phyloP scores from a whole-genome alignment of 1,140 invertebrate genomes.

The Drosophila tsacasi region DNA sequence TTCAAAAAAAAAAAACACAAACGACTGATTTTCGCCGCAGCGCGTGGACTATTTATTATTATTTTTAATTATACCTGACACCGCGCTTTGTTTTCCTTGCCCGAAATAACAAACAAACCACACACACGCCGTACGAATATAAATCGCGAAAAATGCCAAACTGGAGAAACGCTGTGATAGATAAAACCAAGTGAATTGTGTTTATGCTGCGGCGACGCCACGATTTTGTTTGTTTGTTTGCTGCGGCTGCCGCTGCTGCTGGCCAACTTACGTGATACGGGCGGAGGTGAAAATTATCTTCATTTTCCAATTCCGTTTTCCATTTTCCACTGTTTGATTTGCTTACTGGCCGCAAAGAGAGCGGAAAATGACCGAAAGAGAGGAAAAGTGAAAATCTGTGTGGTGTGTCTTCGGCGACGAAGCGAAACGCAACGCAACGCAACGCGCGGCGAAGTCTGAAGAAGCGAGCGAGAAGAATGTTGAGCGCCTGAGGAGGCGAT shows the following conservation, averaged over 20 bases:
- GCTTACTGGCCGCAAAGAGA: conserved; percentile 23
- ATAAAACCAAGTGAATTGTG: neutral
- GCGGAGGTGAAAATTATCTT: conserved; percentile 17
- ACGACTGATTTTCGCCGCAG: conserved; percentile 1
- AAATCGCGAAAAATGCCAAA: neutral
- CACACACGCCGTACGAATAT: neutral
- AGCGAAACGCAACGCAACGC: conserved; percentile 25
- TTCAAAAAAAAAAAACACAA: neutral
- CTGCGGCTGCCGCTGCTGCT: neutral
- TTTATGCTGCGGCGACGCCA: conserved; percentile 8
- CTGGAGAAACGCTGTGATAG: neutral
- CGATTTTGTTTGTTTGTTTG: conserved; percentile 7
- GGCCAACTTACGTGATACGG: conserved; percentile 23
- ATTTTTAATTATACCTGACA: conserved; percentile 15
- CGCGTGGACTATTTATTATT: conserved; percentile 9
- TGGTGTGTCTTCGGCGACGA: conserved; percentile 16
- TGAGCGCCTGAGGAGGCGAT: conserved; percentile 8
- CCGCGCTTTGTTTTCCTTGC: conserved; percentile 8
- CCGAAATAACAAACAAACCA: neutral
- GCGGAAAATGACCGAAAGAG: conserved; percentile 19
- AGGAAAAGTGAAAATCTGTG: conserved; percentile 43
- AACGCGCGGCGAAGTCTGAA: neutral
- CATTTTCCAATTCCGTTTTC: conserved; percentile 2
- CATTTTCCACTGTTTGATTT: conserved; percentile 22
- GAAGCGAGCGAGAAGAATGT: neutral